Base-by-base conservation (phyloP, 2,797 vertebrate genomes). In the Molossus molossus region DNA sequence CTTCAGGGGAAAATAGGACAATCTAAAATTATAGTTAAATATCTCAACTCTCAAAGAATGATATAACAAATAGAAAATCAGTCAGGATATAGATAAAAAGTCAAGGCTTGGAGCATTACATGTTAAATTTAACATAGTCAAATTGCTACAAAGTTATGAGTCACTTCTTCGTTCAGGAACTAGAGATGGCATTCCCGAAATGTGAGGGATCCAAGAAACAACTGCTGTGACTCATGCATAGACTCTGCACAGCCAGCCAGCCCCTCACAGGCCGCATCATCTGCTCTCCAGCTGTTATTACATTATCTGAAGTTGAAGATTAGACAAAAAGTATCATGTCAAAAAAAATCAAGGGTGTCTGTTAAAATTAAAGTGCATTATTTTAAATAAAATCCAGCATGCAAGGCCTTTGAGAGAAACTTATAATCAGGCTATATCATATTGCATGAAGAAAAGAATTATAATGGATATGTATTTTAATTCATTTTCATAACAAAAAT, bases 141-240 rank as follows among this genome's bases (percentile, higher is more conserved):
- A 76, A 79, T 87, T 27, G 58, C 53, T 82, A 85, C 29, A 92
- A 48, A 77, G 55, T 48, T 48, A 55, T 75, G 29, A 94, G 27
- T 96, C n/a, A 77, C 37, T 93, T 88, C 21, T 62, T 53, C 25
- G 88, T 95, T 89, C 55, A 33, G 33, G 82, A 97, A 65, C 58
- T 40, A 88, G 70, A 84, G 76, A 55, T 65, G 21, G 37, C 25
- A 93, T 87, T 87, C n/a, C 13, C 37, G 62, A 76, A 92, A 95
- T 3, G 5, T 58, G 82, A 95, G 17, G 57, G 53, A 76, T 76
- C 37, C 90, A 33, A 53, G 93, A 90, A 94, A 77, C 15, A 77
- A 62, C 4, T 25, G 57, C 20, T 82, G 23, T 89, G 55, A 95
- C 21, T 83, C 85, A 85, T 53, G 70, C 33, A 40, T 2, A 37